Base-by-base conservation (phyloP, 2,888 invertebrate genomes). In the Apomyelois bistriatella region DNA sequence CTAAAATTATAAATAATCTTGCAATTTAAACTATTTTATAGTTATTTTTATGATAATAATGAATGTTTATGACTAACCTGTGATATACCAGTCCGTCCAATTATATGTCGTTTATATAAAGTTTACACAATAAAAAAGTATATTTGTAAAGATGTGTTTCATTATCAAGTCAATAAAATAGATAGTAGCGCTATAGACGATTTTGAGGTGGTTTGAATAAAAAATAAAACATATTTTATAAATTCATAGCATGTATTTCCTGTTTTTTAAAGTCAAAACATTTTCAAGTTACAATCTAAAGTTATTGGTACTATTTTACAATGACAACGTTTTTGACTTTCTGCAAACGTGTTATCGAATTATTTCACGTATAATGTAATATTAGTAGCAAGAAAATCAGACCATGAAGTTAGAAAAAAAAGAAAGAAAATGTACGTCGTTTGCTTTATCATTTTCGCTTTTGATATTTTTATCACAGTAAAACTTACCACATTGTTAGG, bases 1-100 rank as follows among this genome's bases (percentile, higher is more conserved):
- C n/a, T 37, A 37, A 12, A n/a, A n/a, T 37, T 37, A 12, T n/a
- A 12, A 13, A 13, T 38, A 15, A 38, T 37, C 37, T 38, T 13
- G 30, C 28, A 43, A 43, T 43, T 30, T 30, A 59, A n/a, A n/a
- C n/a, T n/a, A 61, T 58, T 52, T 53, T 41, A 41, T 62, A 57
- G 53, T 32, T 32, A 32, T 32, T 32, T 32, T 32, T 32, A 10
- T 32, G 10, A 16, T 74, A 66, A 66, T 61, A 74, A 75, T 81
- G 72, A 32, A 32, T 81, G 72, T 22, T 22, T 78, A 76, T 75
- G 83, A 84, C 82, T 88, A 88, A 89, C 86, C 88, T 89, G 89
- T 89, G 89, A 89, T 89, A 88, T 78, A 82, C 64, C 66, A 70
- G 67, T 82, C 88, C 88, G 85, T 89, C 89, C 89, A 77, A 70